Conservation (phyloP, 2,888 invertebrate genomes). For the Nipponacmea schrenckii region DNA sequence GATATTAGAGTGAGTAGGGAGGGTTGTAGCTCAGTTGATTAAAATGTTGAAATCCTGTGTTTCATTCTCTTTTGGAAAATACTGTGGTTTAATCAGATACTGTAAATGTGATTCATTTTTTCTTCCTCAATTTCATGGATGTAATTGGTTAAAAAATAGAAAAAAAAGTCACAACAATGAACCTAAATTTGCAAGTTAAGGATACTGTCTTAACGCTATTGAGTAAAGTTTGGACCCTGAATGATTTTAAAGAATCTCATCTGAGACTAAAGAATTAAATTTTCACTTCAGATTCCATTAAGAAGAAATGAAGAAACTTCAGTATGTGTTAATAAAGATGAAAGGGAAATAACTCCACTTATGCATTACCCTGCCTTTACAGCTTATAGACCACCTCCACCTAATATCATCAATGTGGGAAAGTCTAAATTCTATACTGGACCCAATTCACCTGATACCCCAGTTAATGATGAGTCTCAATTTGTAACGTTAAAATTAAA, state of each 20-base stretch:
- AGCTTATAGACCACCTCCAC: slow-evolving; percentile 8
- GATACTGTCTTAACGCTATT: too few relatives aligned
- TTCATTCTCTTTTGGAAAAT: neutral
- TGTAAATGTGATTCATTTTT: neutral
- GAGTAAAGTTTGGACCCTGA: too few relatives aligned
- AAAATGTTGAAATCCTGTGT: neutral
- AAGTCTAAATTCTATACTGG: slow-evolving; percentile 27
- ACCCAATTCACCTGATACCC: slow-evolving; percentile 4
- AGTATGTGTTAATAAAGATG: slow-evolving; percentile 13
- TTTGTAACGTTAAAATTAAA: slow-evolving; percentile 36
- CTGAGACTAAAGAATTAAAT: too few relatives aligned
- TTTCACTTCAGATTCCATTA: slow-evolving; percentile 24
- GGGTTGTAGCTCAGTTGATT: neutral
- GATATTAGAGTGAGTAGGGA: slow-evolving; percentile 32
- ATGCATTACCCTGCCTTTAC: slow-evolving; percentile 7
- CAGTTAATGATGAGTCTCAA: neutral
- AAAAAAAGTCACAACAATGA: too few relatives aligned
- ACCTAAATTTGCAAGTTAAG: too few relatives aligned
- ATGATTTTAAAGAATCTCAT: too few relatives aligned
- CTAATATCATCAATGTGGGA: slow-evolving; percentile 16
- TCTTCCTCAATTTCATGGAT: too few relatives aligned
- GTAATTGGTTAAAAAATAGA: too few relatives aligned
- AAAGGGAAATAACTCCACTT: slow-evolving; percentile 3
- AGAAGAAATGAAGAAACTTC: slow-evolving; percentile 25
- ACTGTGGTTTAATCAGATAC: neutral